Base-by-base conservation (phyloP, 2,888 invertebrate species). In the Herminia tarsipennalis region DNA sequence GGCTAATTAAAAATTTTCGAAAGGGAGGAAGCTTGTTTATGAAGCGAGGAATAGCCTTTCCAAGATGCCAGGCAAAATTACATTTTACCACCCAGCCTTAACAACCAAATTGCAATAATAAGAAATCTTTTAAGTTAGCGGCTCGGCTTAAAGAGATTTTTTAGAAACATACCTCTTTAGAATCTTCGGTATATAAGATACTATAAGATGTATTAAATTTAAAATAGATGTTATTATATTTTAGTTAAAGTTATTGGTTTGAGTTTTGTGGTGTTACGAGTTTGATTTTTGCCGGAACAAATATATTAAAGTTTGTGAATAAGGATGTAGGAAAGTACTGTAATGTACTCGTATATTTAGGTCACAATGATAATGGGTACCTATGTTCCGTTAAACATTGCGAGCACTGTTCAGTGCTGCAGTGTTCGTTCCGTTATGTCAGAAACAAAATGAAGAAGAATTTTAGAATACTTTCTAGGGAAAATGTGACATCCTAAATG, bases 1-100 rank as follows among this genome's bases (percentile, higher is more conserved):
- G 36, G 37, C 64, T 74, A 73, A 75, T 73, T 73, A 74, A 70
- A 73, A 71, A 59, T 63, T 43, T 53, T 54, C 59, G 58, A 39
- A 52, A 34, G 36, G 50, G 41, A 47, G 42, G 32, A 48, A 35
- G 27, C 38, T 52, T 57, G 49, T 58, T 61, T 51, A 46, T 46
- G 25, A 6, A 56, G 35, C 28, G 39, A 9, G 24, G 28, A 59
- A 48, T 51, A 44, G 52, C 37, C 33, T 21, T 32, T 32, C 21
- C 24, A 37, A 6, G 4, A 13, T 18, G 39, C 13, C 22, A 27
- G 16, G 27, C 16, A 9, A 38, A 42, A 47, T 25, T 27, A 16
- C 5, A 16, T 25, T 35, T 9, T 55, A 8, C 32, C 0, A 12
- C 13, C 6, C 3, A 0, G 9, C 12, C 3, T 20, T 44, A 59